A percentile compares a stretch with the other conserved stretches of the same genome.
Evolutionary conservation across 2,888 invertebrate species (phyloP).

Genomic region (Ormyrus thymus): DNA sequence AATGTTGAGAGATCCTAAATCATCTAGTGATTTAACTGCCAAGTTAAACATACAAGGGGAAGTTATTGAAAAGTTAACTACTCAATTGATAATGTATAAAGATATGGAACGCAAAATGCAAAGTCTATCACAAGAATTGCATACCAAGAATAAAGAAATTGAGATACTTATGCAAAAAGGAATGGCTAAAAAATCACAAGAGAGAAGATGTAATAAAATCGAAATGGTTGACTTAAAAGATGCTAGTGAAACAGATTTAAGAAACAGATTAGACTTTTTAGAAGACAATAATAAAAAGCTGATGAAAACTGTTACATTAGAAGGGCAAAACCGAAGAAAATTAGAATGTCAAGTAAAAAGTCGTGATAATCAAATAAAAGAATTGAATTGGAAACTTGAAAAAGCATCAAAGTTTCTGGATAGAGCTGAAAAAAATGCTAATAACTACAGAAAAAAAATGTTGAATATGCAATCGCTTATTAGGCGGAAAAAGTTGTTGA

Average conservation of each 20-base stretch:
- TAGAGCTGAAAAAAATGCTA: conserved; percentile 69
- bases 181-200: conserved; percentile 8
- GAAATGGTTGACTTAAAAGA: conserved; percentile 53
- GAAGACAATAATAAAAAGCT: conserved; percentile 67
- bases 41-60: conserved; percentile 65
- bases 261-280: conserved; percentile 63
- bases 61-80: conserved; percentile 65
- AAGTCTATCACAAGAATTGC: conserved; percentile 56
- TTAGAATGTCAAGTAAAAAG: conserved; percentile 66
- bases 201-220: conserved; percentile 44
- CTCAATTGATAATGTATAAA: conserved; percentile 65
- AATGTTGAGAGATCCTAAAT: conserved; percentile 16
- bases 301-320: conserved; percentile 64
- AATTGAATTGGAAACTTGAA: conserved; percentile 70
- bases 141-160: conserved; percentile 59
- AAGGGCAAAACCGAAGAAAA: conserved; percentile 65
- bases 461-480: conserved; percentile 67
- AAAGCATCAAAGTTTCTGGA: conserved; percentile 71
- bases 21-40: conserved; percentile 55
- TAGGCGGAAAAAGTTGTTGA: conserved; percentile 63
- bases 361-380: conserved; percentile 69
- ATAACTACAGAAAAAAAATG: conserved; percentile 68
- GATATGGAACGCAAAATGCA: conserved; percentile 61
- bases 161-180: conserved; percentile 56
- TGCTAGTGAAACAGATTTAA: conserved; percentile 59